These are phyloP conservation scores for Molanna angustata DNA, from an alignment of 2,888 invertebrate species.

Conservation along the genomic window DNA sequence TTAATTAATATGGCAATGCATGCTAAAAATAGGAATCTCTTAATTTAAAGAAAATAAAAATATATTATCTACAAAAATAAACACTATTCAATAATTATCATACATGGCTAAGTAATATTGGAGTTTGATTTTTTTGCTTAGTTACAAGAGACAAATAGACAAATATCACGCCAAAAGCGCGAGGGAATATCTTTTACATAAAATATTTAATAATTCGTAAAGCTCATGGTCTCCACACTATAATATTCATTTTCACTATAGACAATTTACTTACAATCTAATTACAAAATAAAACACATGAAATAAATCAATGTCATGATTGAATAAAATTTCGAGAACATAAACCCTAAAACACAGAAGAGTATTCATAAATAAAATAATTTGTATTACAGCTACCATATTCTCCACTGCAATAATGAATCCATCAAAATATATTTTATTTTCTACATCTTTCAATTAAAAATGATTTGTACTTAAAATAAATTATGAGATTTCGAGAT, in stretches of 20 bases:
- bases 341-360: too few relatives aligned
- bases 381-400: too few relatives aligned
- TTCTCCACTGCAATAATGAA: background rate
- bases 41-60: background rate
- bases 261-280: background rate
- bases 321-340: too few relatives aligned
- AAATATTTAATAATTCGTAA: conserved; percentile 16
- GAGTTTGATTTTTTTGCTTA: conserved; percentile 13
- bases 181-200: background rate
- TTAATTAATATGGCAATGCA: conserved; percentile 30
- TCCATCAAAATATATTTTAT: conserved; percentile 6
- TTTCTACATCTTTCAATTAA: background rate
- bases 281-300: too few relatives aligned
- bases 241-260: conserved; percentile 2
- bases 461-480: too few relatives aligned
- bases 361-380: too few relatives aligned
- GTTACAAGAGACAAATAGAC: background rate
- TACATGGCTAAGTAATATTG: conserved; percentile 24
- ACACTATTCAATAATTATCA: conserved; percentile 11
- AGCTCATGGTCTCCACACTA: conserved; percentile 10
- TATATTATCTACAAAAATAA: conserved; percentile 26
- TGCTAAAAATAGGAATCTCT: conserved; percentile 25
- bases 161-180: background rate
- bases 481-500: too few relatives aligned
- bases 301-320: too few relatives aligned